A percentile compares a stretch with the other conserved stretches of the same genome.
Evolutionary conservation across 2,113 vertebrate genomes (phyloP).

Genomic region (Gallinago undulata): DNA sequence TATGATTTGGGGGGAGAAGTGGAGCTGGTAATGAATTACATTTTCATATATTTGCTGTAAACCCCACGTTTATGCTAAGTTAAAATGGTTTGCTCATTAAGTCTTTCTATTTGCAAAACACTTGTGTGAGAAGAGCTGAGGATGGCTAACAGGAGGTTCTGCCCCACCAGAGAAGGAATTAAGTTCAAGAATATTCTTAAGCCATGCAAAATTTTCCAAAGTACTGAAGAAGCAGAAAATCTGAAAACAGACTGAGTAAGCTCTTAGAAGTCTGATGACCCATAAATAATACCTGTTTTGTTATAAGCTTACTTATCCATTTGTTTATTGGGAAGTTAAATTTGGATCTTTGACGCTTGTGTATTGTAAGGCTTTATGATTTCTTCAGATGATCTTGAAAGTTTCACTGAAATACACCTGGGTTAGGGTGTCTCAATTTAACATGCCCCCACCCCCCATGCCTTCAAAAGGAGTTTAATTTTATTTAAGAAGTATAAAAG

Average conservation of each 20-base stretch:
- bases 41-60: not conserved
- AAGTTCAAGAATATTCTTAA: not conserved
- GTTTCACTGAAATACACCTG: not conserved
- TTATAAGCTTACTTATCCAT: not conserved
- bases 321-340: not conserved
- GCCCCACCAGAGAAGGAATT: not conserved
- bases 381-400: not conserved
- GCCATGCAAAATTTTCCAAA: not conserved
- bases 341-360: not conserved
- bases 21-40: not conserved
- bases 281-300: not conserved
- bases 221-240: not conserved
- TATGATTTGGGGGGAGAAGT: not conserved
- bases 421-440: accelerated
- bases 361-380: not conserved
- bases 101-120: not conserved
- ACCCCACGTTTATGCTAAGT: not conserved
- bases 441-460: accelerated
- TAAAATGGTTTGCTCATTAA: not conserved
- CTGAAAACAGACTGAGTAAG: not conserved
- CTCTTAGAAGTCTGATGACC: not conserved
- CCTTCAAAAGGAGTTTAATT: not conserved
- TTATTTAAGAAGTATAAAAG: not conserved
- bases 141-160: not conserved
- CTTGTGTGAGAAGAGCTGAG: not conserved